Percentiles rank a stretch among this genome's conserved stretches.
phyloP scores from a whole-genome alignment of 2,113 vertebrate genomes.

The Lepisosteus oculatus region DNA sequence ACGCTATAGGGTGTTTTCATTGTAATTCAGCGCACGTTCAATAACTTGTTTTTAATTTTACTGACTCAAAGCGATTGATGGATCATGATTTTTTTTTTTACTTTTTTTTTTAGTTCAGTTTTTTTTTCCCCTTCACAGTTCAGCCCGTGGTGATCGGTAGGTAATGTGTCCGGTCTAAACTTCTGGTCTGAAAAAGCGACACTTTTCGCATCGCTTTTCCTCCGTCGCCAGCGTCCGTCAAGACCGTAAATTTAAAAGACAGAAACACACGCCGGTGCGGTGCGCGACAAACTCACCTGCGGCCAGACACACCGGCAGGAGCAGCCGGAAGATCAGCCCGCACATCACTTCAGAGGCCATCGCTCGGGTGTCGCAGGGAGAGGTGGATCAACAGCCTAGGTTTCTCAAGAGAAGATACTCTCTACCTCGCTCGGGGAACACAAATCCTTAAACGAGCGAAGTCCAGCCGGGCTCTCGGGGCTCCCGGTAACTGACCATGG shows the following conservation, averaged over 20 bases:
- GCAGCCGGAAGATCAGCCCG: constrained; percentile 88
- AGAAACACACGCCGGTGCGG: background rate
- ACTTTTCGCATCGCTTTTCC: no score
- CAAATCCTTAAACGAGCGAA: constrained; percentile 32
- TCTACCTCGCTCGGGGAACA: constrained; percentile 39
- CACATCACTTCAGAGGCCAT: constrained; percentile 95
- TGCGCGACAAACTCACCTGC: constrained; percentile 72
- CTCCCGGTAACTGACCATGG: constrained; percentile 48
- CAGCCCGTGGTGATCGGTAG: background rate
- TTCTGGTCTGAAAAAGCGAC: background rate
- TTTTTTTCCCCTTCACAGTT: background rate
- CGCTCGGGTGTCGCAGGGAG: constrained; percentile 41
- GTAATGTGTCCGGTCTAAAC: background rate
- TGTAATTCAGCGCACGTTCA: no score
- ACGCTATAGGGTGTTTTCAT: no score
- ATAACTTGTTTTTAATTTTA: no score
- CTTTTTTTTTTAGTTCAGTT: background rate
- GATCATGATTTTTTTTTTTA: background rate
- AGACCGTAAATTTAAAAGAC: background rate
- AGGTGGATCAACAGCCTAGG: constrained; percentile 30
- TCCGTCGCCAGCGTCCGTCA: no score
- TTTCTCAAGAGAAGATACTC: constrained; percentile 39
- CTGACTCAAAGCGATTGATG: no score
- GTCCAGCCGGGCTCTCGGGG: constrained; percentile 47
- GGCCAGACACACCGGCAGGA: constrained; percentile 86